Evolutionary conservation across 2,797 vertebrate genomes (phyloP).

Genomic region (Sebastiscus tertius): DNA sequence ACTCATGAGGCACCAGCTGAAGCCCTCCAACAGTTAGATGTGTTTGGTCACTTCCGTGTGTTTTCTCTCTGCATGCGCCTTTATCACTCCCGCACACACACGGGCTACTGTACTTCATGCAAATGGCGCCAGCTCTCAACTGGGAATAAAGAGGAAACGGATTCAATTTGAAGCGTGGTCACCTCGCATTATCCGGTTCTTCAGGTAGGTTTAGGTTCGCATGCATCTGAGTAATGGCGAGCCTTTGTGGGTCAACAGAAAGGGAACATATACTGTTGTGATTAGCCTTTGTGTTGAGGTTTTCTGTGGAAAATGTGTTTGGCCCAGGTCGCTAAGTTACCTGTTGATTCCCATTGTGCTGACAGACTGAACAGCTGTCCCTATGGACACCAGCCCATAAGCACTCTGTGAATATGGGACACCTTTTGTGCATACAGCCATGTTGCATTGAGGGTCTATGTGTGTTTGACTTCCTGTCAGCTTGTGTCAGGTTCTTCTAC

Average conservation of each 20-base stretch:
- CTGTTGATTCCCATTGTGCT: constrained; percentile 65
- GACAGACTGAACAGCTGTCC: constrained; percentile 36
- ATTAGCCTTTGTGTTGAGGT: constrained; percentile 39
- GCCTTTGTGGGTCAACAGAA: constrained; percentile 29
- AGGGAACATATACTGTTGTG: constrained; percentile 23
- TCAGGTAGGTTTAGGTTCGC: constrained; percentile 42
- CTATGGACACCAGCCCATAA: constrained; percentile 44
- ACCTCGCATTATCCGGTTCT: not conserved
- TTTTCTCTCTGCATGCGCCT: constrained; percentile 59
- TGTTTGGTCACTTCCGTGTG: constrained; percentile 74
- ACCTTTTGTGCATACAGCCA: constrained; percentile 39
- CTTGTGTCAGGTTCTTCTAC: constrained; percentile 22
- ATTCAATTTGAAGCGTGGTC: constrained; percentile 1
- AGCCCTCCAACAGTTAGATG: constrained; percentile 72
- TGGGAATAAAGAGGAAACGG: constrained; percentile 26
- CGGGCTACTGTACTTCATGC: constrained; percentile 36
- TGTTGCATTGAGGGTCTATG: constrained; percentile 12
- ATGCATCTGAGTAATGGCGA: not conserved
- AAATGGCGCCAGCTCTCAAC: constrained; percentile 33
- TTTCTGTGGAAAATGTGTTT: constrained; percentile 43
- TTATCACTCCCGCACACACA: constrained; percentile 53
- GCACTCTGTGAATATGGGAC: constrained; percentile 51
- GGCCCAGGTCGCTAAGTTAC: constrained; percentile 58
- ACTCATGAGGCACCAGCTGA: constrained; percentile 66
- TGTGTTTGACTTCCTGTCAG: constrained; percentile 41